Percentiles rank a stretch among this genome's conserved stretches.
phyloP scores from a whole-genome alignment of 2,113 vertebrate species.

The Monopterus albus region DNA sequence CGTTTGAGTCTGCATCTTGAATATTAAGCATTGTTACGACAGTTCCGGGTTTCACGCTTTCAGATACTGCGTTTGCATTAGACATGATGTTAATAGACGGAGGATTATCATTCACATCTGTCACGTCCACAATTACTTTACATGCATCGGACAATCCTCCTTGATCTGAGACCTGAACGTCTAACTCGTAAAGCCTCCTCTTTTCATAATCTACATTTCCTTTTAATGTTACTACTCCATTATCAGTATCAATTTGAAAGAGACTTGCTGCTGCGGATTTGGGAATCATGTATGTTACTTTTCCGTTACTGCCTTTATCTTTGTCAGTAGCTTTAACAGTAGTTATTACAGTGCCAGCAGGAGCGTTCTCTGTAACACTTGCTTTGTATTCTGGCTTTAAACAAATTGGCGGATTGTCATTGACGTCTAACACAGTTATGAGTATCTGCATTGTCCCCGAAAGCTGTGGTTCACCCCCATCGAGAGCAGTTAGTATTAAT shows the following conservation, averaged over 20 bases:
- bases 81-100: conserved; percentile 64
- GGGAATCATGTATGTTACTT: conserved; percentile 49
- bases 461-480: conserved; percentile 72
- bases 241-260: conserved; percentile 73
- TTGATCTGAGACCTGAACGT: conserved; percentile 77
- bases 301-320: conserved; percentile 58
- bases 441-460: conserved; percentile 69
- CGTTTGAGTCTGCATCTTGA: conserved; percentile 75
- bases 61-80: conserved; percentile 39
- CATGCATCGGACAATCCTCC: conserved; percentile 74
- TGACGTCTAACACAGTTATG: conserved; percentile 82
- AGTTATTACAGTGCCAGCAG: conserved; percentile 52
- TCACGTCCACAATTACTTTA: conserved; percentile 77
- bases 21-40: conserved; percentile 78
- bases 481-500: conserved; percentile 66
- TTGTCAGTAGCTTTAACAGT: conserved; percentile 62
- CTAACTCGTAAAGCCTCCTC: conserved; percentile 46
- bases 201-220: conserved; percentile 81
- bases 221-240: conserved; percentile 71
- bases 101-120: conserved; percentile 79
- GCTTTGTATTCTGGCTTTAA: conserved; percentile 58
- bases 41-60: conserved; percentile 66
- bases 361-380: conserved; percentile 57
- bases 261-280: conserved; percentile 44
- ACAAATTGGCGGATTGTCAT: conserved; percentile 84